Conservation (phyloP, 2,113 vertebrate species). For the Gnathonemus echidnorhynchus region DNA sequence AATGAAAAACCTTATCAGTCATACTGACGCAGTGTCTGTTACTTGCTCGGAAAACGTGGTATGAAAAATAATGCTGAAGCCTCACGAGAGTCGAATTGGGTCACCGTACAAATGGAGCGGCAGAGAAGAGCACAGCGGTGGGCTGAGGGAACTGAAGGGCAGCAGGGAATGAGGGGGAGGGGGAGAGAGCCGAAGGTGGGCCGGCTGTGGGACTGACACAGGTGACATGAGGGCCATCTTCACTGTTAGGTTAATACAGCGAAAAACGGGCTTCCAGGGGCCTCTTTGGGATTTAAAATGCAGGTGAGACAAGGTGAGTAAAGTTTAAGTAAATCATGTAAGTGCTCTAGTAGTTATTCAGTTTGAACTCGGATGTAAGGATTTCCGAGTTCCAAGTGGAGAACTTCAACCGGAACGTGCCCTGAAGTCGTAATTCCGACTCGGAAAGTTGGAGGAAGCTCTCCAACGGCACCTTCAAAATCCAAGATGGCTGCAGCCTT, state of each 20-base stretch:
- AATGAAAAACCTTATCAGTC: neutral
- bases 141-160: neutral
- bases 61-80: neutral
- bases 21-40: neutral
- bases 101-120: neutral
- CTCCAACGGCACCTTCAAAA: neutral
- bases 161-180: neutral
- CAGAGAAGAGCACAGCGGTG: neutral
- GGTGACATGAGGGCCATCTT: neutral
- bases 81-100: neutral
- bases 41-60: neutral
- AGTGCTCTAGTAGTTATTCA: neutral
- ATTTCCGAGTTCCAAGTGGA: neutral
- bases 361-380: neutral
- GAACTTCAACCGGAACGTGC: neutral
- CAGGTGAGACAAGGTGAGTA: neutral
- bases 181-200: neutral
- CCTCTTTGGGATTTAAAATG: neutral
- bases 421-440: neutral
- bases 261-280: neutral
- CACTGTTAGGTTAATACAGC: neutral
- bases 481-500: neutral
- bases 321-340: neutral
- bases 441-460: neutral
- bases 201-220: neutral